Evolutionary conservation across 2,888 invertebrate species (phyloP).

Genomic region (Aproaerema taeniolella): DNA sequence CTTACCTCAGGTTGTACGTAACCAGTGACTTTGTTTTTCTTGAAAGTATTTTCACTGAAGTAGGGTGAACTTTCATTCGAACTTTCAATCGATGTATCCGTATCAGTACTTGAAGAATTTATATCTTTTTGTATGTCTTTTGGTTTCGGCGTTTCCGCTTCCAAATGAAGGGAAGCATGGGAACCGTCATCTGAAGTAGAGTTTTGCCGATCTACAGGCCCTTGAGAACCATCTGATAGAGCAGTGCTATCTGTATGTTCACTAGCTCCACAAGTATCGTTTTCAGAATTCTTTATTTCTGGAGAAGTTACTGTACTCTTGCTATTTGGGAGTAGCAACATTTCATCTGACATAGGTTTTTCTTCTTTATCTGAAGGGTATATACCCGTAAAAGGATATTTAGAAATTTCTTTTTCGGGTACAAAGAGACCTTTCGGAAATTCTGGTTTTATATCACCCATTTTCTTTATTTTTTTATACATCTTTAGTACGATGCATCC

Average conservation of each 20-base stretch:
- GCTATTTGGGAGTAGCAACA: slow-evolving; percentile 57
- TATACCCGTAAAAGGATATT: slow-evolving; percentile 58
- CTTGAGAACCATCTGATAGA: slow-evolving; percentile 59
- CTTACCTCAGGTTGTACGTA: slow-evolving; percentile 29
- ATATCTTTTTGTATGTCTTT: slow-evolving; percentile 37
- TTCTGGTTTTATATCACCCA: slow-evolving; percentile 82
- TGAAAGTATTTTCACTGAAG: slow-evolving; percentile 48
- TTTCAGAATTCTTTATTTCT: slow-evolving; percentile 52
- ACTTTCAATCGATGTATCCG: slow-evolving; percentile 38
- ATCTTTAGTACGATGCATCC: slow-evolving; percentile 65
- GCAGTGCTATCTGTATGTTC: slow-evolving; percentile 68
- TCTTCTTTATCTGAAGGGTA: slow-evolving; percentile 61
- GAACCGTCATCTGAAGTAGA: slow-evolving; percentile 64
- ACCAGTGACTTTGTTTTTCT: slow-evolving; percentile 32
- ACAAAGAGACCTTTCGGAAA: slow-evolving; percentile 80
- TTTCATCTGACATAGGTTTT: slow-evolving; percentile 66
- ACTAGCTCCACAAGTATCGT: slow-evolving; percentile 56
- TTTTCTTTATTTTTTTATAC: slow-evolving; percentile 78
- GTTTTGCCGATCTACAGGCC: slow-evolving; percentile 50
- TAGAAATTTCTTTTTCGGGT: slow-evolving; percentile 62
- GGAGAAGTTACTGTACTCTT: slow-evolving; percentile 45
- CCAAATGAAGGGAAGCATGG: slow-evolving; percentile 55
- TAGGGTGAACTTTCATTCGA: slow-evolving; percentile 50
- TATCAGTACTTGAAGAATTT: slow-evolving; percentile 43
- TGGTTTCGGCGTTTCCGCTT: slow-evolving; percentile 42